Conservation (phyloP, 2,888 invertebrate genomes). For the Keiferia lycopersicella region DNA sequence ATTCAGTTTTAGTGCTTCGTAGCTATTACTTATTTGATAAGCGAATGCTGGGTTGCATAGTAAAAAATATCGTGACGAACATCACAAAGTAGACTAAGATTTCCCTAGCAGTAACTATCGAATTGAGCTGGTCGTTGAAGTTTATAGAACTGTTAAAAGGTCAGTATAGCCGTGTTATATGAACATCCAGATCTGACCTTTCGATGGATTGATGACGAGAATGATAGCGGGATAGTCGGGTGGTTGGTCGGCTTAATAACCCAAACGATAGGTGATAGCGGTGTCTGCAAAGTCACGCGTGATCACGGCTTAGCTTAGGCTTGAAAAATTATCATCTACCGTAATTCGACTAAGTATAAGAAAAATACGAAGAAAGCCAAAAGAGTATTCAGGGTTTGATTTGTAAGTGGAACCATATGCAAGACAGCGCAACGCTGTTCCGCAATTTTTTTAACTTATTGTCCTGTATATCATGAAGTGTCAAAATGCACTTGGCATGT, state of each 20-base stretch:
- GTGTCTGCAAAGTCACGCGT: too few relatives aligned
- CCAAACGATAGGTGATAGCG: too few relatives aligned
- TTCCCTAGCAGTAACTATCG: background rate
- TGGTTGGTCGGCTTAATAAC: too few relatives aligned
- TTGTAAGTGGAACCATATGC: too few relatives aligned
- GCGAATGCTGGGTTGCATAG: background rate
- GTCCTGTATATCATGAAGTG: too few relatives aligned
- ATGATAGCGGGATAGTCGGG: background rate
- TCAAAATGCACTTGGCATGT: too few relatives aligned
- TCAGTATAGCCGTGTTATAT: slow-evolving; percentile 16
- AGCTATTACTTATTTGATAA: background rate
- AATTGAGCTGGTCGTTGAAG: background rate
- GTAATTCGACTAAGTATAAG: too few relatives aligned
- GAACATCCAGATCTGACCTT: slow-evolving; percentile 29
- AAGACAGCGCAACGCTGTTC: too few relatives aligned
- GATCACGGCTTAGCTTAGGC: background rate
- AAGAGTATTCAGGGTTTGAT: too few relatives aligned
- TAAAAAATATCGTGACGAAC: background rate
- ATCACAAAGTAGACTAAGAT: background rate
- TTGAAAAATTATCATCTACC: too few relatives aligned
- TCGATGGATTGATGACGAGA: slow-evolving; percentile 26
- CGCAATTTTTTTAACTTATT: too few relatives aligned
- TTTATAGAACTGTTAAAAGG: background rate
- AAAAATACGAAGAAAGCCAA: too few relatives aligned
- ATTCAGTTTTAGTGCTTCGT: background rate